Conservation (phyloP, 2,888 invertebrate species). For the Macaria notata region DNA sequence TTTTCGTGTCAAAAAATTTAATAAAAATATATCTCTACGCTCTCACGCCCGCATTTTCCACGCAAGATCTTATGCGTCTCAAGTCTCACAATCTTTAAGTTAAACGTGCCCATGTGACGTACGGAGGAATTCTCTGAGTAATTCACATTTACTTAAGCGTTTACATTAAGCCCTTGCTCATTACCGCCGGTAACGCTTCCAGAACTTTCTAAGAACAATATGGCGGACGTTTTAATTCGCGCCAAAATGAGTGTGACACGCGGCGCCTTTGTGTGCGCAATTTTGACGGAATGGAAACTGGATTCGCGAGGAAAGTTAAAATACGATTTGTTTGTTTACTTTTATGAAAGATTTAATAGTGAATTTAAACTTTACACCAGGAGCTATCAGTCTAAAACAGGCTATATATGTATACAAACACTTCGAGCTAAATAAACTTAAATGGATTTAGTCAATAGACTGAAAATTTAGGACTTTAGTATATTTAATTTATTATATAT, state of each 20-base stretch:
- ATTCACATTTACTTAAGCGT: conserved; percentile 49
- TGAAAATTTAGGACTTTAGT: too few species aligned
- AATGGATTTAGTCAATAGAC: too few species aligned
- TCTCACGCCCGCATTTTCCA: too few species aligned
- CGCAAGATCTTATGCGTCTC: background rate
- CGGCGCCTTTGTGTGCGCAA: conserved; percentile 11
- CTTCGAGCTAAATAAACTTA: too few species aligned
- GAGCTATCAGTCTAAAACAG: too few species aligned
- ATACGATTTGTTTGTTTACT: conserved; percentile 1
- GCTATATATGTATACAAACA: too few species aligned
- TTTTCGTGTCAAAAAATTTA: too few species aligned
- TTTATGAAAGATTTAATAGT: too few species aligned
- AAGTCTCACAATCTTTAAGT: conserved; percentile 30
- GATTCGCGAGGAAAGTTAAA: background rate
- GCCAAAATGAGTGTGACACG: conserved; percentile 37
- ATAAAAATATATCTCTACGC: too few species aligned
- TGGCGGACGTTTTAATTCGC: conserved; percentile 59
- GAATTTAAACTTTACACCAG: too few species aligned
- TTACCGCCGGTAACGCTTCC: conserved; percentile 52
- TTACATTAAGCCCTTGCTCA: conserved; percentile 49
- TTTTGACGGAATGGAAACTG: conserved; percentile 11
- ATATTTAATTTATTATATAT: too few species aligned
- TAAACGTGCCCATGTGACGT: conserved; percentile 42
- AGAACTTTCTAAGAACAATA: conserved; percentile 54
- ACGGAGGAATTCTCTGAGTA: conserved; percentile 47